A percentile compares a stretch with the other conserved stretches of the same genome.
phyloP scores from a whole-genome alignment of 2,797 vertebrate species.

The Enteromius unitaeniatus region DNA sequence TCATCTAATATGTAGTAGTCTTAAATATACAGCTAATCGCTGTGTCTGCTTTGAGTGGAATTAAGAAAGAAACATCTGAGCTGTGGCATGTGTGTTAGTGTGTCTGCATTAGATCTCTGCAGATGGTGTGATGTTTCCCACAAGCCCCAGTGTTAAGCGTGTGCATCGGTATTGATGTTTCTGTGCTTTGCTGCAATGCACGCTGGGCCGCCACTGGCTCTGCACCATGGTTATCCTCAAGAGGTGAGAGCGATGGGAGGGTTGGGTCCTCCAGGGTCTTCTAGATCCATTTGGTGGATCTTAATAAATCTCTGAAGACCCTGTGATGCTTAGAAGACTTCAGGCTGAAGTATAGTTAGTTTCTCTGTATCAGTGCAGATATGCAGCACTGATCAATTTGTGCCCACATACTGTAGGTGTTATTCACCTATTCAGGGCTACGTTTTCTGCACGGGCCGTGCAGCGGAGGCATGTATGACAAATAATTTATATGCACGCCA shows the following conservation, averaged over 20 bases:
- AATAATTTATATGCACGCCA: constrained; percentile 27
- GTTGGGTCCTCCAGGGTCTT: constrained; percentile 51
- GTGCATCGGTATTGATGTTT: constrained; percentile 57
- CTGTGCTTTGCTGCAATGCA: constrained; percentile 60
- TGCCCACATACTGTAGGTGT: not conserved
- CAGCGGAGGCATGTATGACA: not conserved
- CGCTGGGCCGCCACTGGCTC: constrained; percentile 58
- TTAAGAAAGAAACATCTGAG: constrained; percentile 35
- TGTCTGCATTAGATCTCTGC: constrained; percentile 34
- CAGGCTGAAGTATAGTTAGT: constrained; percentile 38
- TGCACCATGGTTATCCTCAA: constrained; percentile 50
- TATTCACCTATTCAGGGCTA: constrained; percentile 2
- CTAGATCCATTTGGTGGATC: constrained; percentile 41
- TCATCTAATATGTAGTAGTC: not conserved
- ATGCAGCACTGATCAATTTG: constrained; percentile 26
- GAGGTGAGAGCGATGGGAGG: constrained; percentile 58
- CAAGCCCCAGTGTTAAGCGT: constrained; percentile 46
- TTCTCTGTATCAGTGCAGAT: constrained; percentile 29
- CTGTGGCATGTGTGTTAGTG: not conserved
- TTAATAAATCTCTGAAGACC: constrained; percentile 57
- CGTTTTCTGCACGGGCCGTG: not conserved
- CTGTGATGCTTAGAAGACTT: constrained; percentile 50
- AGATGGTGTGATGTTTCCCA: constrained; percentile 51
- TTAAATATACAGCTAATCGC: constrained; percentile 10
- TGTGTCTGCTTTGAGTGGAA: constrained; percentile 13